Percentiles rank a stretch among this genome's conserved stretches.
Conservation (phyloP, 2,888 invertebrate genomes). For the Myopa tessellatipennis region DNA sequence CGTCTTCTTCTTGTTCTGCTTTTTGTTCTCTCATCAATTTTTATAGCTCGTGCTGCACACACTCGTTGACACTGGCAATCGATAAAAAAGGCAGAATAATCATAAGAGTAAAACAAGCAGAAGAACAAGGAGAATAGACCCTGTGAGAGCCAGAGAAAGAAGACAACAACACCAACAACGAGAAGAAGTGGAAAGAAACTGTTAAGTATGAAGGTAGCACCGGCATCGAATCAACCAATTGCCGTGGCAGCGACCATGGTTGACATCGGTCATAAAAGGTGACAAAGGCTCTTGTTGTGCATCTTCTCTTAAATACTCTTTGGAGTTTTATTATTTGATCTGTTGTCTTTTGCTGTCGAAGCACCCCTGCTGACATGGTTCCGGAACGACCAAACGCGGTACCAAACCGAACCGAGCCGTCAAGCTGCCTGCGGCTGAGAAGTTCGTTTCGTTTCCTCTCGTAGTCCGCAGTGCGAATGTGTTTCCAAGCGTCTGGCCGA, state of each 20-base stretch:
- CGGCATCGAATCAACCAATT: constrained; percentile 20
- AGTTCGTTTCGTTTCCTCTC: background rate
- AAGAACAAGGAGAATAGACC: background rate
- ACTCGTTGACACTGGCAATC: constrained; percentile 17
- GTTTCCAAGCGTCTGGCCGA: background rate
- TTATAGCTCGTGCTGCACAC: constrained; percentile 34
- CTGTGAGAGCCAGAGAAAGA: background rate
- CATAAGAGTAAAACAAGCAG: background rate
- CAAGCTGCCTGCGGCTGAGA: background rate
- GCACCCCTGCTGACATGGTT: constrained; percentile 23
- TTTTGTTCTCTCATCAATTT: background rate
- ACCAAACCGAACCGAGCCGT: background rate
- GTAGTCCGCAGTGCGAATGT: background rate
- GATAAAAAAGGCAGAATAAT: background rate
- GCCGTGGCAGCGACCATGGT: constrained; percentile 11
- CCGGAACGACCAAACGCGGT: background rate
- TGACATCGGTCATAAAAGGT: constrained; percentile 39
- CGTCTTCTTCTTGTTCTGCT: background rate
- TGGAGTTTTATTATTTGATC: constrained; percentile 17
- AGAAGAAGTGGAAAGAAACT: background rate
- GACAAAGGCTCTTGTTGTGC: constrained; percentile 35
- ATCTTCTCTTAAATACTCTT: constrained; percentile 23
- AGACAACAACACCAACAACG: constrained; percentile 16
- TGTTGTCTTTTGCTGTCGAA: constrained; percentile 15
- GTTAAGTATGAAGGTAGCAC: constrained; percentile 2